Base-by-base conservation (phyloP, 2,113 vertebrate species). In the Platysternon megacephalum region DNA sequence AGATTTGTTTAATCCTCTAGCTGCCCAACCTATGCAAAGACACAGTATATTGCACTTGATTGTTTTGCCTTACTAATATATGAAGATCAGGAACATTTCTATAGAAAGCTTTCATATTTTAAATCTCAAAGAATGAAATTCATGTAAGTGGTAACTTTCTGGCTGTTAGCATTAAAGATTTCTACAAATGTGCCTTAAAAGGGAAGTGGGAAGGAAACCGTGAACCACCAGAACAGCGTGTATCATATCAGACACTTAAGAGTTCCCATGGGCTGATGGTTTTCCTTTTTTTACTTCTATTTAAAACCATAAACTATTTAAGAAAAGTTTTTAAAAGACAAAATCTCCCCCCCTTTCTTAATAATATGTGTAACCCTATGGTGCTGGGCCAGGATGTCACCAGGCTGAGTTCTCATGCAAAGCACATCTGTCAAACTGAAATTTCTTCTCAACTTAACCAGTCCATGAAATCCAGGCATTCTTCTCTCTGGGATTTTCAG, bases 131-230 rank as follows among this genome's bases (percentile, higher is more conserved):
- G 81, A 49, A 7, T 2, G 61, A 16, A 29, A 4, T 82, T 61
- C 85, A 5, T 2, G 12, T 92, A 92, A 86, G 79, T 53, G 89
- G 84, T 84, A 42, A 94, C 86, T 55, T 93, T 85, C 84, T 95
- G 79, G 21, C 85, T 93, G 56, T 78, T 85, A 7, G 1, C 1
- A 46, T 91, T 11, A 48, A 90, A 76, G 7, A 13, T 93, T 90
- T 97, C 95, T 94, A 94, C 65, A 68, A 72, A 79, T 85, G 97
- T 98, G 97, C 97, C 97, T 98, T 98, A 96, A 94, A 96, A 96
- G 89, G 88, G 65, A 85, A n/a, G 35, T 91, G 89, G 82, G 76
- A 86, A 52, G 79, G 79, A 83, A 95, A 85, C 87, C 65, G 86
- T 86, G 89, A 55, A 84, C 39, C n/a, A 79, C 84, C 89, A 94